Conservation (phyloP, 2,113 vertebrate species). For the Nyctereutes procyonoides region DNA sequence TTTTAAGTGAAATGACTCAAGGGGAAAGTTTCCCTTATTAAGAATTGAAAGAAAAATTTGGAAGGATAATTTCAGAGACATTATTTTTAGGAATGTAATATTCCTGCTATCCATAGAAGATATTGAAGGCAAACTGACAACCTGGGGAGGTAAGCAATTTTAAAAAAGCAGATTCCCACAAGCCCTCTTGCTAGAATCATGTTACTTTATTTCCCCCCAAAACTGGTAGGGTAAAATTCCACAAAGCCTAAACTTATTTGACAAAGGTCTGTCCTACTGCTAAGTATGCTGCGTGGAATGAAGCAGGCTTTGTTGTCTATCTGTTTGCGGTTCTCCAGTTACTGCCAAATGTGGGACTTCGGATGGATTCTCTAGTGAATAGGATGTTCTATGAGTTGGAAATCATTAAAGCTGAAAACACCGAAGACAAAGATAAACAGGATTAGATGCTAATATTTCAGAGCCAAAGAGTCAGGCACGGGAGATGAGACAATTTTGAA, state of each 20-base stretch:
- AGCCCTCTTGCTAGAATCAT: background rate
- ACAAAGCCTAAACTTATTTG: background rate
- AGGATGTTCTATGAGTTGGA: conserved; percentile 18
- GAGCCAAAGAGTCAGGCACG: background rate
- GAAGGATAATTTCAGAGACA: background rate
- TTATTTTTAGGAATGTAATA: background rate
- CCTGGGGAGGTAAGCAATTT: background rate
- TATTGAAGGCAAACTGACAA: background rate
- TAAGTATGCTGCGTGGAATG: background rate
- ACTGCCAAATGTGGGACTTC: conserved; percentile 16
- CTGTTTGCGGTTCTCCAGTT: conserved; percentile 27
- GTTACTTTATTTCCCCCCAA: background rate
- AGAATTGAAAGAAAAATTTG: conserved; percentile 8
- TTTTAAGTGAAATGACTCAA: conserved; percentile 18
- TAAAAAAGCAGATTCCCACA: background rate
- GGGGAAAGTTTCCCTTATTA: background rate
- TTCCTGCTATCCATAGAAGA: background rate
- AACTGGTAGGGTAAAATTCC: conserved; percentile 6
- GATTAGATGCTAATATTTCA: conserved; percentile 60
- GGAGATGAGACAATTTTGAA: background rate
- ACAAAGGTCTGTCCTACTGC: background rate
- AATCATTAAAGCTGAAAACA: conserved; percentile 59
- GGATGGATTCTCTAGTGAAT: background rate
- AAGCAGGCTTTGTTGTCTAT: conserved; percentile 7
- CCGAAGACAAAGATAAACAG: conserved; percentile 41